Conservation (phyloP, 2,113 vertebrate genomes). For the Cettia cetti region DNA sequence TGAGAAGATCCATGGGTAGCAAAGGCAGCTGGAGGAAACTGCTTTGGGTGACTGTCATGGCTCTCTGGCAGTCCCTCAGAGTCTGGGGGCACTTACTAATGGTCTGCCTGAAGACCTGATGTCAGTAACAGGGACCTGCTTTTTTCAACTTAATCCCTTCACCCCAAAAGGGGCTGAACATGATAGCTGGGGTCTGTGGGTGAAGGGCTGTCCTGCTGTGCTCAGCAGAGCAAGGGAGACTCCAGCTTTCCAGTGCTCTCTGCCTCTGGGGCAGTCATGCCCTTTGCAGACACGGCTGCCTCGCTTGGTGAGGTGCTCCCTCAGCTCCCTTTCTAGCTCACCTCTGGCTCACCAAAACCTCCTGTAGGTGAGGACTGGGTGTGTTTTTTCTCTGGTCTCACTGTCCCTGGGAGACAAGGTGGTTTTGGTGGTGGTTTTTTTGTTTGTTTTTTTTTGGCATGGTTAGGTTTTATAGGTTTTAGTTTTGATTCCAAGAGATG, state of each 20-base stretch:
- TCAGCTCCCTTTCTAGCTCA: not conserved
- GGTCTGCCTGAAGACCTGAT: not conserved
- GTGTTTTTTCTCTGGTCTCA: not conserved
- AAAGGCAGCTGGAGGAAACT: not conserved
- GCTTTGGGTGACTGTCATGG: not conserved
- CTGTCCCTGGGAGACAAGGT: not conserved
- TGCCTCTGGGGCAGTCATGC: not conserved
- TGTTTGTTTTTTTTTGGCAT: too few relatives aligned
- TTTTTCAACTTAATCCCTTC: not conserved
- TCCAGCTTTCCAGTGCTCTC: not conserved
- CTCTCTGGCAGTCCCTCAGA: not conserved
- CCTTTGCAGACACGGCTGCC: not conserved
- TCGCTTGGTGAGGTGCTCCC: not conserved
- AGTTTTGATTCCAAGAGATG: not conserved
- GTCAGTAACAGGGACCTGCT: not conserved
- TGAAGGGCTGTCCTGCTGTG: not conserved
- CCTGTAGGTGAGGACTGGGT: not conserved
- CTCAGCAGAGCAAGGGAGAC: not conserved
- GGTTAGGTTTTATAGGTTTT: not conserved
- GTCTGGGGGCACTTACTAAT: not conserved
- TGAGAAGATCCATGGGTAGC: not conserved
- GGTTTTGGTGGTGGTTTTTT: too few relatives aligned
- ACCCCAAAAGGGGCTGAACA: not conserved
- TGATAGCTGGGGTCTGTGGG: not conserved
- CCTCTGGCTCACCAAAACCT: not conserved